Conservation (phyloP, 2,797 vertebrate genomes). For the Perdix hodgsoniae region DNA sequence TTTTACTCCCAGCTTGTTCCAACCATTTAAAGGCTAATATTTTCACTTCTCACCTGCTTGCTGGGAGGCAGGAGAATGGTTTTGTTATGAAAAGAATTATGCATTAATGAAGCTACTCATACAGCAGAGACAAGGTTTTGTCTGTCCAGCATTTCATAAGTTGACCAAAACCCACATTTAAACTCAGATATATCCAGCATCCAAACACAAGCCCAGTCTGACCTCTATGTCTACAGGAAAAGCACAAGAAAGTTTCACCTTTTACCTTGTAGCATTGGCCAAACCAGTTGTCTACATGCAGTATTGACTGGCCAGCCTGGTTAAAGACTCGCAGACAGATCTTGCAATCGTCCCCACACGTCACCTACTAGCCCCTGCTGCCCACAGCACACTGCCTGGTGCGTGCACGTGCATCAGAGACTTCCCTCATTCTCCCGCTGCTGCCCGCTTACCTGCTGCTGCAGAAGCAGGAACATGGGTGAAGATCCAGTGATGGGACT, state of each 20-base stretch:
- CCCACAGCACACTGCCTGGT: accelerated
- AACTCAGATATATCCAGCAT: background rate
- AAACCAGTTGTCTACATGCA: background rate
- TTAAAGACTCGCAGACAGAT: background rate
- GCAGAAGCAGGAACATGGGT: background rate
- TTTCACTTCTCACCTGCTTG: background rate
- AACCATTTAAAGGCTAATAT: background rate
- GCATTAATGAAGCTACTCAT: background rate
- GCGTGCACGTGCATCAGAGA: background rate
- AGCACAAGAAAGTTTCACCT: background rate
- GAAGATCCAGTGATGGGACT: background rate
- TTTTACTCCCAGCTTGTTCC: background rate
- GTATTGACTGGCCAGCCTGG: background rate
- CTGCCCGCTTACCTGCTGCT: background rate
- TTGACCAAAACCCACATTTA: background rate
- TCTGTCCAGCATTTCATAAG: background rate
- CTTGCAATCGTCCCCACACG: background rate
- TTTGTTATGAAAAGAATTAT: background rate
- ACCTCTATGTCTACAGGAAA: background rate
- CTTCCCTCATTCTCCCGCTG: accelerated
- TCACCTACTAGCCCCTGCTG: background rate
- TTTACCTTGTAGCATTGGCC: background rate
- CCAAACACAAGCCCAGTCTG: background rate
- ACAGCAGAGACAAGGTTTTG: background rate
- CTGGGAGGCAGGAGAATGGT: background rate